Evolutionary conservation across 2,888 invertebrate genomes (phyloP), one percentile per base, ranked within the genome.

Genomic region (Mycogona germanica): DNA sequence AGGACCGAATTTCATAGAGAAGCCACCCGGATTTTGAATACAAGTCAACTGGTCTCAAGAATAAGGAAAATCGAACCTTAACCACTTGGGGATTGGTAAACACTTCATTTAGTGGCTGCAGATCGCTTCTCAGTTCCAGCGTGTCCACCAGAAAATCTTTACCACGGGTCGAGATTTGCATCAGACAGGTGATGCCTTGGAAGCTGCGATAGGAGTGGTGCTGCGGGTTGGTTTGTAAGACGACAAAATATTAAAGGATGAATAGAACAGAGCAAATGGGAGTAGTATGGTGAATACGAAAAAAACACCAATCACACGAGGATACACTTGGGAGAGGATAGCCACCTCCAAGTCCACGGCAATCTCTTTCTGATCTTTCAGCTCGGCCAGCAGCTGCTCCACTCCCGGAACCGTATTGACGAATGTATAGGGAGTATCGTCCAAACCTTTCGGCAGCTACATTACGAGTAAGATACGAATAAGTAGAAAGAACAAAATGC

Each of bases 141-240:
- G 93, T 81, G 67, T 98, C 98, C 14, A 98, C 75, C 1, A 98
- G 75, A 67, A 86, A 98, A 71, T 98, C 97, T 2, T 74, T 72
- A 17, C 76, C 73, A 48, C 76, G 67, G 0, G 95, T 74, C 0
- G 95, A 89, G 62, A 98, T 85, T 74, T 98, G 97, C 70, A 98
- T 81, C 2, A 98, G 75, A 68, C 97, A 98, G 0, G 96, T 92
- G 52, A 97, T 80, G 0, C 97, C 98, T 74, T 86, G 84, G 68
- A 86, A 98, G 0, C 85, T 82, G 55, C 96, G 77, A 66, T 89
- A 93, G 0, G 85, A 83, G 69, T 98, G 95, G 70, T 95, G 92
- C 75, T 80, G n/a, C n/a, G n/a, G 9, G n/a, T n/a, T n/a, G n/a
- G n/a, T n/a, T n/a, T n/a, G n/a, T n/a, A n/a, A n/a, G n/a, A n/a